phyloP scores from a whole-genome alignment of 2,113 vertebrate genomes.

The Bungarus multicinctus region DNA sequence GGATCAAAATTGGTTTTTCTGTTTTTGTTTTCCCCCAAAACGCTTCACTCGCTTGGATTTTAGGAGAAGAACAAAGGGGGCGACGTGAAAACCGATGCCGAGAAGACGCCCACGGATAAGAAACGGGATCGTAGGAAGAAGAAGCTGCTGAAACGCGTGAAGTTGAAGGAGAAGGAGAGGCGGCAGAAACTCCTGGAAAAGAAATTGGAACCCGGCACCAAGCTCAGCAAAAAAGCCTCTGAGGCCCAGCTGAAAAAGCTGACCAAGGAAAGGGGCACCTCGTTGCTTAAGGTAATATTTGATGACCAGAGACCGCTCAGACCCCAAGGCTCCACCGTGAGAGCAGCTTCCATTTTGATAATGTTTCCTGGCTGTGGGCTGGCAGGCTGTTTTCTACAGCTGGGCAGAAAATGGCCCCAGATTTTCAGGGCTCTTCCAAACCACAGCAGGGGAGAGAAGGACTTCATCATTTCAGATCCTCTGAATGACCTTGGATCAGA shows the following conservation, averaged over 20 bases:
- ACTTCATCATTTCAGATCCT: background rate
- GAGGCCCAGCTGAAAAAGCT: slow-evolving; percentile 79
- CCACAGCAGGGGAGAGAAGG: background rate
- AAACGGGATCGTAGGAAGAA: slow-evolving; percentile 88
- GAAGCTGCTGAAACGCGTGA: slow-evolving; percentile 80
- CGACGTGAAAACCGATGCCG: slow-evolving; percentile 79
- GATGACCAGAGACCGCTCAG: background rate
- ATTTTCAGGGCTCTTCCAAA: background rate
- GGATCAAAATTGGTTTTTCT: background rate
- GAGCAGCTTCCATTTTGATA: background rate
- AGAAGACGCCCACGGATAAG: slow-evolving; percentile 90
- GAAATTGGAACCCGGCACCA: slow-evolving; percentile 60
- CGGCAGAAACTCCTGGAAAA: slow-evolving; percentile 79
- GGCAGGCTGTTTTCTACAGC: background rate
- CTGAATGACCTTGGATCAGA: background rate
- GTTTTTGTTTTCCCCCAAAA: background rate
- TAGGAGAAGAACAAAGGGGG: slow-evolving; percentile 94
- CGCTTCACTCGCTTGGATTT: background rate
- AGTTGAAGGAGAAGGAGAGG: slow-evolving; percentile 79
- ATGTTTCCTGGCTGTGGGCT: background rate
- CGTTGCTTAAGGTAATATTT: slow-evolving; percentile 77
- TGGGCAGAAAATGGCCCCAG: background rate
- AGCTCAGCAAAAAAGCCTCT: slow-evolving; percentile 74
- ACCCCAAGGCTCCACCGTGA: rapidly evolving
- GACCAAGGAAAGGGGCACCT: slow-evolving; percentile 81